These are phyloP conservation scores for Xylota sylvarum DNA, from an alignment of 2,888 invertebrate species.

Conservation along the genomic window DNA sequence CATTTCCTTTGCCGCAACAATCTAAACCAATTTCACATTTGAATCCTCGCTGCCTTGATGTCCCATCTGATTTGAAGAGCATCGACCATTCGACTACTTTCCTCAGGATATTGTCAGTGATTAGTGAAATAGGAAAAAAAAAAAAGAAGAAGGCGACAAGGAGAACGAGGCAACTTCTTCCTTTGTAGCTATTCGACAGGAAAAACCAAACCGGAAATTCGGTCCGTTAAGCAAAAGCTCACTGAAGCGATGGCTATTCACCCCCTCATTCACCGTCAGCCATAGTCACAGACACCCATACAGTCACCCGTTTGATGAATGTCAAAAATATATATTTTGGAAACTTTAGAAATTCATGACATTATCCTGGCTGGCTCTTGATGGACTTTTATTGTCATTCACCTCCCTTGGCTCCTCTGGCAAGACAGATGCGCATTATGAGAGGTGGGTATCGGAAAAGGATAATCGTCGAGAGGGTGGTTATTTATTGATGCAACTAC, in stretches of 20 bases:
- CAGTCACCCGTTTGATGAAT: conserved; percentile 55
- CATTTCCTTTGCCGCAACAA: conserved; percentile 81
- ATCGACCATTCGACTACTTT: conserved; percentile 44
- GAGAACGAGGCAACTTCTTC: conserved; percentile 35
- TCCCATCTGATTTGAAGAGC: conserved; percentile 39
- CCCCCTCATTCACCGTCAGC: conserved; percentile 43
- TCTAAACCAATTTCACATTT: conserved; percentile 73
- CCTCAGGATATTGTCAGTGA: conserved; percentile 72
- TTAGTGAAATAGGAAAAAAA: conserved; percentile 65
- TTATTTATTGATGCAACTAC: conserved; percentile 71
- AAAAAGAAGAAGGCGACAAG: conserved; percentile 52
- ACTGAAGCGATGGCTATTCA: conserved; percentile 65
- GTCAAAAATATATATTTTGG: conserved; percentile 73
- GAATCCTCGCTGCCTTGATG: conserved; percentile 43
- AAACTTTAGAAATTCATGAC: conserved; percentile 66
- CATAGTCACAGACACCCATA: neutral
- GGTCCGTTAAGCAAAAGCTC: conserved; percentile 81
- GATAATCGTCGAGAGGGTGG: conserved; percentile 70
- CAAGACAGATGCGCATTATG: conserved; percentile 17
- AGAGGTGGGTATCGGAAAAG: conserved; percentile 73
- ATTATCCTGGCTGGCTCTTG: conserved; percentile 64
- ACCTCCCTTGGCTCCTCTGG: conserved; percentile 38
- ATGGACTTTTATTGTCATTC: conserved; percentile 75
- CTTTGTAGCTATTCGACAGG: conserved; percentile 86
- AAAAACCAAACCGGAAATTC: conserved; percentile 84